Evolutionary conservation across 2,797 vertebrate genomes (phyloP).

Genomic region (Phoxinus dragarum): DNA sequence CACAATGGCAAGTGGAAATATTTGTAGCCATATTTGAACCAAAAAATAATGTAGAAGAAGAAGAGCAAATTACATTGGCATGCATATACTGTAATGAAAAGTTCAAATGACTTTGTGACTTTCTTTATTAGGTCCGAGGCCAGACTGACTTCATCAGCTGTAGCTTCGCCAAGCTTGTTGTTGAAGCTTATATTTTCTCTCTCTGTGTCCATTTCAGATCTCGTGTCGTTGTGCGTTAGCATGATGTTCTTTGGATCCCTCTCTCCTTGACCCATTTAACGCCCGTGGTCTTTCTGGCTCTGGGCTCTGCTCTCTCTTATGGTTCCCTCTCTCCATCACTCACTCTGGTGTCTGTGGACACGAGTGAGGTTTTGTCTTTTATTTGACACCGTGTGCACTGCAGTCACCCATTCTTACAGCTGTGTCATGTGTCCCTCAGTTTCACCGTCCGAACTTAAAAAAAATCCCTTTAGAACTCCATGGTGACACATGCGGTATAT

Average conservation of each 20-base stretch:
- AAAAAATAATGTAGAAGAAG: not conserved
- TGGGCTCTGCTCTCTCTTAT: not conserved
- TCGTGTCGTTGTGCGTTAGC: slow-evolving; percentile 25
- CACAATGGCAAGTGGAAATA: not conserved
- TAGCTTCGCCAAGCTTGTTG: slow-evolving; percentile 15
- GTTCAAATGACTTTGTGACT: slow-evolving; percentile 32
- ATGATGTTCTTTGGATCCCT: slow-evolving; percentile 14
- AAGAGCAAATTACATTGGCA: not conserved
- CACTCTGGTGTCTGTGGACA: not conserved
- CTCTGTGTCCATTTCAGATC: slow-evolving; percentile 4
- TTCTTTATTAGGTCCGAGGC: slow-evolving; percentile 10
- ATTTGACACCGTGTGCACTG: not conserved
- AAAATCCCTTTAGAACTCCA: not conserved
- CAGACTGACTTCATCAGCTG: slow-evolving; percentile 9
- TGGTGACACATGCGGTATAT: not conserved
- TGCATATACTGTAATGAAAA: not conserved
- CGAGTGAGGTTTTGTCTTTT: slow-evolving; percentile 11
- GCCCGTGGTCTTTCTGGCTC: slow-evolving; percentile 10
- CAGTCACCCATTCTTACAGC: not conserved
- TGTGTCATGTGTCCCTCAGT: not conserved
- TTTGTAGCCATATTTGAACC: not conserved
- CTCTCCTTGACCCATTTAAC: slow-evolving; percentile 47
- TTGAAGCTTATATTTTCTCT: not conserved
- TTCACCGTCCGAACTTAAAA: not conserved
- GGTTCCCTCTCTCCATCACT: slow-evolving; percentile 10